These are phyloP conservation scores for Julus scandinavius DNA, from an alignment of 2,888 invertebrate species.

Conservation along the genomic window DNA sequence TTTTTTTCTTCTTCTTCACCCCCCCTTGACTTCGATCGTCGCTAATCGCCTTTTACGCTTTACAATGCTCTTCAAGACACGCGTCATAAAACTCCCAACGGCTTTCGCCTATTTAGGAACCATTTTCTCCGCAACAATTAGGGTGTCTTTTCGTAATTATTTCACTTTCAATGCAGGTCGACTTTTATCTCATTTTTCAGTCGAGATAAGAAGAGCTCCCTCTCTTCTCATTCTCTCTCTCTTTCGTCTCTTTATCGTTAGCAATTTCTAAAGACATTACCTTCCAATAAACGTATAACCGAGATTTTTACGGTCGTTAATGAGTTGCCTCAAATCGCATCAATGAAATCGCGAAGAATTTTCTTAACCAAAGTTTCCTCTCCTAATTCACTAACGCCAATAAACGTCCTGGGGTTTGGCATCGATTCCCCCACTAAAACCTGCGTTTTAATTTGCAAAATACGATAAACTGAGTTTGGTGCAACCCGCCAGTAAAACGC, in stretches of 20 bases:
- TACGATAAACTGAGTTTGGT: not conserved
- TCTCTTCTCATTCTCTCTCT: not conserved
- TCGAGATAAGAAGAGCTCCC: slow-evolving; percentile 7
- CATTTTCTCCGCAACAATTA: slow-evolving; percentile 43
- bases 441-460: not conserved
- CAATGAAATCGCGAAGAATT: slow-evolving; percentile 32
- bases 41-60: slow-evolving; percentile 44
- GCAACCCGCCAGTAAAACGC: not conserved
- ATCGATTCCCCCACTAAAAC: not conserved
- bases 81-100: slow-evolving; percentile 46
- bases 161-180: slow-evolving; percentile 46
- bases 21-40: not conserved
- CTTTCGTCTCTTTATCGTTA: slow-evolving; percentile 40
- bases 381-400: slow-evolving; percentile 16
- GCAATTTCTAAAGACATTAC: slow-evolving; percentile 49
- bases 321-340: slow-evolving; percentile 41
- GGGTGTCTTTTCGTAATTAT: slow-evolving; percentile 45
- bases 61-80: slow-evolving; percentile 42
- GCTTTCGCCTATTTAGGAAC: slow-evolving; percentile 42
- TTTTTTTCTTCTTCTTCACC: not conserved
- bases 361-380: slow-evolving; percentile 36
- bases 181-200: slow-evolving; percentile 46
- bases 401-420: not conserved
- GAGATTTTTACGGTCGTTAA: slow-evolving; percentile 31
- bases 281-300: slow-evolving; percentile 45